Percentiles rank a stretch among this genome's conserved stretches.
phyloP scores from a whole-genome alignment of 1,140 invertebrate genomes.

The Acyrthosiphon pisum region DNA sequence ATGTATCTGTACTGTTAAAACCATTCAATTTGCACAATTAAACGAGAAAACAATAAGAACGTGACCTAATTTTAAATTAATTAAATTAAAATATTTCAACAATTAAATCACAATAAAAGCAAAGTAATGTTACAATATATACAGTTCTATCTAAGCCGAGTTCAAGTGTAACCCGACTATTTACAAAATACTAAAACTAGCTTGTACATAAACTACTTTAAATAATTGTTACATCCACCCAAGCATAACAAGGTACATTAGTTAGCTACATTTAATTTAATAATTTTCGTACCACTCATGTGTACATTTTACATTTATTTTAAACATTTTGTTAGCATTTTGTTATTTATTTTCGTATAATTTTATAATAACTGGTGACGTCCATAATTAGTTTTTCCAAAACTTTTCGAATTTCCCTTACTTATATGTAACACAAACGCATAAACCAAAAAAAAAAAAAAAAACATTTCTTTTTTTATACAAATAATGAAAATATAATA shows the following conservation, averaged over 20 bases:
- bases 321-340: neutral
- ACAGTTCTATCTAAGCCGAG: neutral
- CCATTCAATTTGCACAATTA: neutral
- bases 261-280: neutral
- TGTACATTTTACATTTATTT: neutral
- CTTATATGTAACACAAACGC: neutral
- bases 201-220: neutral
- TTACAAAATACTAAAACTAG: neutral
- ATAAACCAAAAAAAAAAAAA: neutral
- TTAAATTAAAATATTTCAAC: slow-evolving; percentile 27
- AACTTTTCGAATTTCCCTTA: neutral
- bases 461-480: neutral
- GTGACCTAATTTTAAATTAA: neutral
- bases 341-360: neutral
- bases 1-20: neutral
- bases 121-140: neutral
- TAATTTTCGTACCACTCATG: neutral
- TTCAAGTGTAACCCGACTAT: neutral
- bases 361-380: neutral
- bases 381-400: neutral
- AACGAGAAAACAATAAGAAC: neutral
- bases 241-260: slow-evolving; percentile 16
- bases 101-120: slow-evolving; percentile 23
- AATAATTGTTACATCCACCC: neutral
- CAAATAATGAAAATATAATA: neutral